Conservation (phyloP, 1,140 invertebrate species). For the Centruroides sculpturatus region DNA sequence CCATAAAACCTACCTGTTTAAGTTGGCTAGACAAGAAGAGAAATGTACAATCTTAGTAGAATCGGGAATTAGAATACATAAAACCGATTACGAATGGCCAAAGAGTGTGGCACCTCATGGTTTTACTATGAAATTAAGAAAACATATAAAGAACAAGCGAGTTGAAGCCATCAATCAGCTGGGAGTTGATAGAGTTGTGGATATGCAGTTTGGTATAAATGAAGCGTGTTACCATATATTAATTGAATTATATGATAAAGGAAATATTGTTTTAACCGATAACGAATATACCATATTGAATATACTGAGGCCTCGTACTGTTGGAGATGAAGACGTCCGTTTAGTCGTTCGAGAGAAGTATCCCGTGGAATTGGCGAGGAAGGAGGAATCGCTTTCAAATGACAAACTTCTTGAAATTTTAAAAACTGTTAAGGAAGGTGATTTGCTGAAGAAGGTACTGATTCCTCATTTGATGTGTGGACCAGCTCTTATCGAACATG, state of each 20-base stretch:
- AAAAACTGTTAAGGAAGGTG: conserved; percentile 48
- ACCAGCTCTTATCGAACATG: conserved; percentile 76
- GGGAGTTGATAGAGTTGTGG: conserved; percentile 74
- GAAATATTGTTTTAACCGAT: conserved; percentile 93
- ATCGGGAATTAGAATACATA: conserved; percentile 85
- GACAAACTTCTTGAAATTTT: conserved; percentile 40
- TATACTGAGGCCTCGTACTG: conserved; percentile 66
- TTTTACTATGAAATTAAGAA: conserved; percentile 96
- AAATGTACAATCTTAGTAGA: conserved; percentile 83
- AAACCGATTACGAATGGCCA: conserved; percentile 93
- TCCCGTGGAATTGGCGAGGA: conserved; percentile 50
- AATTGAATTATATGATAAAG: conserved; percentile 89
- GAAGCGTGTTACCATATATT: conserved; percentile 94
- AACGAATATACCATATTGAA: conserved; percentile 80
- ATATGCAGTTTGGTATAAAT: conserved; percentile 84
- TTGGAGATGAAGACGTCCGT: conserved; percentile 75
- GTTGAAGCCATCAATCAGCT: conserved; percentile 72
- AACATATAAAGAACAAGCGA: conserved; percentile 93
- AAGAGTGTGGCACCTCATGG: conserved; percentile 91
- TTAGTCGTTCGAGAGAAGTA: conserved; percentile 87
- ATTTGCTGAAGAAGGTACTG: conserved; percentile 62
- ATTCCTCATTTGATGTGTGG: conserved; percentile 45
- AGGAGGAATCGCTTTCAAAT: neutral
- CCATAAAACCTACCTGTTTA: conserved; percentile 88
- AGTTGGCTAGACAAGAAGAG: conserved; percentile 41